These are phyloP conservation scores for Chrysoperla carnea DNA, from an alignment of 1,140 invertebrate species.

Conservation along the genomic window DNA sequence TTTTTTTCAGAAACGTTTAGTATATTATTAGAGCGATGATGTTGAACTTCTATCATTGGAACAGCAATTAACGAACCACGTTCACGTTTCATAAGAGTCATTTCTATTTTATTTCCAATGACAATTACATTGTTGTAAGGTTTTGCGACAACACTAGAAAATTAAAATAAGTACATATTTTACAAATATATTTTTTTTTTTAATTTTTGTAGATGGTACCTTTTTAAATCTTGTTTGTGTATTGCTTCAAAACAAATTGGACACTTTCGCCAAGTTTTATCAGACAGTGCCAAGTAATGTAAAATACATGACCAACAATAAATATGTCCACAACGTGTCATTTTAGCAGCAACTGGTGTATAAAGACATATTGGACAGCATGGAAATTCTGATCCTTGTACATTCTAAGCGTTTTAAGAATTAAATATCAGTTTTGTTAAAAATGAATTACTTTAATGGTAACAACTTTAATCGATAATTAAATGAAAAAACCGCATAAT, in stretches of 20 bases:
- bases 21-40: conserved; percentile 12
- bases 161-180: conserved; percentile 3
- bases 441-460: too few relatives aligned
- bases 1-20: conserved; percentile 29
- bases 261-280: conserved; percentile 61
- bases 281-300: conserved; percentile 74
- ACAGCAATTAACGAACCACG: conserved; percentile 59
- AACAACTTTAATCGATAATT: too few relatives aligned
- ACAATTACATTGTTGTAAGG: conserved; percentile 38
- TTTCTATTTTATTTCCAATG: conserved; percentile 46
- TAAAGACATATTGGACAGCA: conserved; percentile 86
- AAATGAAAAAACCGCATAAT: too few relatives aligned
- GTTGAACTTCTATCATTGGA: conserved; percentile 28
- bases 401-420: conserved; percentile 21
- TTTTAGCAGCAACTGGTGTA: conserved; percentile 67
- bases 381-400: conserved; percentile 44
- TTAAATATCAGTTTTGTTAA: too few relatives aligned
- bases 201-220: conserved; percentile 27
- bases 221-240: conserved; percentile 62
- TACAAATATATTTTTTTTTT: neutral
- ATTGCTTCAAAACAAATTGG: conserved; percentile 75
- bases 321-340: conserved; percentile 87
- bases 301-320: conserved; percentile 93
- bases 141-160: conserved; percentile 27
- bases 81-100: conserved; percentile 75